phyloP scores from a whole-genome alignment of 2,797 vertebrate genomes.

The Pipistrellus kuhlii region DNA sequence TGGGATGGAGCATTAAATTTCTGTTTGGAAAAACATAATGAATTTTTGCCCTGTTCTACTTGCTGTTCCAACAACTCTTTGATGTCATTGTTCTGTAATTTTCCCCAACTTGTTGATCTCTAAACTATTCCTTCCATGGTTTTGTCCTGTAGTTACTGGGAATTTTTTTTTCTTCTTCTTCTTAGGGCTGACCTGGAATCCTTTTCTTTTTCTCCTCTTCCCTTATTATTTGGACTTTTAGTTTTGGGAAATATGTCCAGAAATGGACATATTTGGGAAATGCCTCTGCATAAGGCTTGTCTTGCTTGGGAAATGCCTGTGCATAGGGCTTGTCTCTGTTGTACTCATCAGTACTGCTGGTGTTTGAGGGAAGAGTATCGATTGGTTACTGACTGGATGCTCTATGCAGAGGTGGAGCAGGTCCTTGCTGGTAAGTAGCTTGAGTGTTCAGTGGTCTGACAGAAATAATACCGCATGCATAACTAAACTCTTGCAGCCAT shows the following conservation, averaged over 20 bases:
- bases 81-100: not conserved
- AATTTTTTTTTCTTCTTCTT: not conserved
- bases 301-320: not conserved
- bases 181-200: not conserved
- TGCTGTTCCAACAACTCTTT: not conserved
- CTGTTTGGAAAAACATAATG: slow-evolving; percentile 25
- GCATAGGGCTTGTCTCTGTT: not conserved
- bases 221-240: not conserved
- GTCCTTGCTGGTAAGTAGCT: not conserved
- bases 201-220: not conserved
- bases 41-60: not conserved
- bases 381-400: not conserved
- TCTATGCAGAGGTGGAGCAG: not conserved
- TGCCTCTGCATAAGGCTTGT: not conserved
- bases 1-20: slow-evolving; percentile 25
- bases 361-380: not conserved
- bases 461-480: not conserved
- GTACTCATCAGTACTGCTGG: not conserved
- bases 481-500: not conserved
- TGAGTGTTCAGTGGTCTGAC: not conserved
- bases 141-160: not conserved
- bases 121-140: not conserved
- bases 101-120: not conserved
- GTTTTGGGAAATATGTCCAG: not conserved
- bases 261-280: not conserved